Conservation (phyloP, 1,140 invertebrate genomes). For the Drosophila mayri region DNA sequence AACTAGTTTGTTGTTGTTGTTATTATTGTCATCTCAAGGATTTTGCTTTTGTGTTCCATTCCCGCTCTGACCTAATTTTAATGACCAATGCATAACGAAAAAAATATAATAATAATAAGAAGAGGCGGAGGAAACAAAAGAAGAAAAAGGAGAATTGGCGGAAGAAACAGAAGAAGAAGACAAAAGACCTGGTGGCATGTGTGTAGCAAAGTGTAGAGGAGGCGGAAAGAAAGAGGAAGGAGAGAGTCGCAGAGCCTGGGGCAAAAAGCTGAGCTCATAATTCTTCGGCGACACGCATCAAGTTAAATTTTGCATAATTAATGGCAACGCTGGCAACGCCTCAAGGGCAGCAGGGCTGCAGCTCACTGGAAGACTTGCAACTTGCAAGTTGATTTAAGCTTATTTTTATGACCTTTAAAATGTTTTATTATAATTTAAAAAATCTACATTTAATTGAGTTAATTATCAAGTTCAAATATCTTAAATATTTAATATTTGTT, state of each 20-base stretch:
- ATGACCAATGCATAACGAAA: constrained; percentile 59
- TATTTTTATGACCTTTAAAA: too few species aligned
- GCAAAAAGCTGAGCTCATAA: constrained; percentile 55
- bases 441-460: too few species aligned
- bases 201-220: constrained; percentile 4
- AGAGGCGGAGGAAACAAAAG: constrained; percentile 18
- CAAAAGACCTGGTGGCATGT: constrained; percentile 16
- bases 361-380: neutral
- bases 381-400: neutral
- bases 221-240: constrained; percentile 11
- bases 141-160: constrained; percentile 5
- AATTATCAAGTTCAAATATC: too few species aligned
- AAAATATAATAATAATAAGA: constrained; percentile 32
- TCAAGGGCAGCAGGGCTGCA: constrained; percentile 28
- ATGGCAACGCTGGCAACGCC: constrained; percentile 55
- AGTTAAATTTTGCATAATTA: constrained; percentile 78
- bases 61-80: constrained; percentile 75
- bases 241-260: constrained; percentile 21
- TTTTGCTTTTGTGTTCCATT: constrained; percentile 47
- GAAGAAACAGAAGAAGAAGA: constrained; percentile 20
- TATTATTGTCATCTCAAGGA: constrained; percentile 44
- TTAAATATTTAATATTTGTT: too few species aligned
- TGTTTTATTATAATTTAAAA: neutral
- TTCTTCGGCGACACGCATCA: constrained; percentile 77
- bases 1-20: constrained; percentile 64